Evolutionary conservation across 2,797 vertebrate genomes (phyloP).

Genomic region (Sebastes hubbsi): DNA sequence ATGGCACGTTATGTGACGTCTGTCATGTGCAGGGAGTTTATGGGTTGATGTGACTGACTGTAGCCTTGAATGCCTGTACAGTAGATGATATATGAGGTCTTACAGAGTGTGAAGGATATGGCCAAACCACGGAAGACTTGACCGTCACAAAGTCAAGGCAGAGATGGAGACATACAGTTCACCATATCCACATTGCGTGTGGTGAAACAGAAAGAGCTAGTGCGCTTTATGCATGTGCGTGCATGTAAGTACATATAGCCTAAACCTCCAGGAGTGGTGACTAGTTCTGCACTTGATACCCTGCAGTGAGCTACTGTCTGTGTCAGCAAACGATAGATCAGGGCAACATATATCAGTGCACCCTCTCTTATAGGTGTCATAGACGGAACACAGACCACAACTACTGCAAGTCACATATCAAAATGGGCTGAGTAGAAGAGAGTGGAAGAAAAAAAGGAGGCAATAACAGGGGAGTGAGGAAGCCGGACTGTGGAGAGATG

Average conservation of each 20-base stretch:
- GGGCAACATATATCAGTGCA: not conserved
- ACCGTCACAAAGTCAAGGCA: slow-evolving; percentile 4
- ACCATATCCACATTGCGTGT: not conserved
- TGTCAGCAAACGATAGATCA: not conserved
- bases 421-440: not conserved
- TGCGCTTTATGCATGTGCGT: not conserved
- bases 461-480: not conserved
- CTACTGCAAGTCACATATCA: not conserved
- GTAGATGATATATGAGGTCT: slow-evolving; percentile 21
- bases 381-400: not conserved
- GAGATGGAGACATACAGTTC: slow-evolving; percentile 5
- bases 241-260: not conserved
- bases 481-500: slow-evolving; percentile 1
- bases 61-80: slow-evolving; percentile 42
- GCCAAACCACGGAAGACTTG: not conserved
- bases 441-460: not conserved
- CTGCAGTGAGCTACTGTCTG: not conserved
- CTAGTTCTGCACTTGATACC: not conserved
- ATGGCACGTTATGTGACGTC: not conserved
- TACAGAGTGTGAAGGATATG: slow-evolving; percentile 25
- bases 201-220: not conserved
- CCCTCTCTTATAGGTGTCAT: not conserved
- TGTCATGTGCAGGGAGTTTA: slow-evolving; percentile 20
- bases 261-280: not conserved
- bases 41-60: slow-evolving; percentile 18